Evolutionary conservation across 2,888 invertebrate species (phyloP), one percentile per base, ranked within the genome.

Genomic region (Perizoma flavofasciatum): DNA sequence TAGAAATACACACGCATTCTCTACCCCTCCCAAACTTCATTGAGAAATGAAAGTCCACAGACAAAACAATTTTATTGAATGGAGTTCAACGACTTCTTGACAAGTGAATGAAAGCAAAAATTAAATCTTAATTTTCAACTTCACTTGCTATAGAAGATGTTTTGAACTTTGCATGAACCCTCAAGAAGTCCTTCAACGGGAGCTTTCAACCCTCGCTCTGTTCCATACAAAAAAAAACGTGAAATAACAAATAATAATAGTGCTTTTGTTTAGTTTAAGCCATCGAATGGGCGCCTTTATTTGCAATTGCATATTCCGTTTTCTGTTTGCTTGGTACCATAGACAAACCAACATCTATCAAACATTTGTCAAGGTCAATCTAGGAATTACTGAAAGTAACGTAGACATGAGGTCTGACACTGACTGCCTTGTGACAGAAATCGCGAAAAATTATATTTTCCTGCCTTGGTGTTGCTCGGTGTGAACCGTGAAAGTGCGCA

Each of bases 21-120:
- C 75, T 81, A 89, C 89, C 89, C 90, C 89, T 89, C 89, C 89
- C 88, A 86, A 87, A 87, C 86, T 22, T 87, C 85, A 88, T 86
- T 86, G 82, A 83, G 86, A 85, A 88, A 88, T 89, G 84, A 86
- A 85, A 83, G 81, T 74, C 82, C 83, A 86, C 85, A 87, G 84
- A 81, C 81, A 74, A 67, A 55, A 69, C 68, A 71, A 67, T 63
- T 60, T 46, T 65, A 59, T 71, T 73, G 73, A 73, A 78, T 73
- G 53, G 51, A 63, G 69, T 69, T 70, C 70, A 71, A 66, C 65
- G 72, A 73, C 71, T 69, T 67, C 45, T 67, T 65, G 70, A 68
- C 70, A 64, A 52, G 32, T 52, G 66, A 66, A 66, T 59, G 63
- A 68, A 65, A 50, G 34, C 5, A 50, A n/a, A 44, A 34, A 37